Evolutionary conservation across 1,140 invertebrate species (phyloP).

Genomic region (Belonocnema kinseyi): DNA sequence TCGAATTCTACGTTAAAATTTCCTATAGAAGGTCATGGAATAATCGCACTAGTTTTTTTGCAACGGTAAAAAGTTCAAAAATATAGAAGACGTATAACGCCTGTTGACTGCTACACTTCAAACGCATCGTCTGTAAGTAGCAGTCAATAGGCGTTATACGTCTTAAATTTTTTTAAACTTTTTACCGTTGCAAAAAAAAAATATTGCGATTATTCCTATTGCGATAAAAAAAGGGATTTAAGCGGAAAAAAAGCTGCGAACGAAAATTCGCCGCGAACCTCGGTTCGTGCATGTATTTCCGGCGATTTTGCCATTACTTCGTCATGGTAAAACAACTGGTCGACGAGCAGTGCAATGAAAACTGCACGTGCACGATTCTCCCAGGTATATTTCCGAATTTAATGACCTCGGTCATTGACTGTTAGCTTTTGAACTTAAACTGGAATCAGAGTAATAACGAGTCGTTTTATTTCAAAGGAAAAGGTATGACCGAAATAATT

Average conservation of each 20-base stretch:
- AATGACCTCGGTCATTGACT: constrained; percentile 5
- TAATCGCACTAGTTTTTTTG: too few relatives aligned
- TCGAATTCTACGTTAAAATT: too few relatives aligned
- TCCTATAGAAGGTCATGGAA: too few relatives aligned
- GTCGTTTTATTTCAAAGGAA: constrained; percentile 22
- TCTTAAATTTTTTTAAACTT: too few relatives aligned
- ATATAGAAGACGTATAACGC: too few relatives aligned
- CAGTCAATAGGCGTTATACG: too few relatives aligned
- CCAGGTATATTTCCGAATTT: constrained; percentile 23
- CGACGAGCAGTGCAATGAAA: background rate
- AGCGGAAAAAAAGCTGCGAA: background rate
- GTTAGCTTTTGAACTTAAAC: constrained; percentile 28
- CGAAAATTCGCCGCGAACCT: constrained; percentile 11
- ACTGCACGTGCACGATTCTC: constrained; percentile 1
- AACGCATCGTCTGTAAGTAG: too few relatives aligned
- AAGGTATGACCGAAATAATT: constrained; percentile 9
- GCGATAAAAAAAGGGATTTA: background rate
- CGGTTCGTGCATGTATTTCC: constrained; percentile 11
- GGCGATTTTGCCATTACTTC: constrained; percentile 1
- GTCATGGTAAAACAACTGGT: constrained; percentile 14
- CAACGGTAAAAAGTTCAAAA: too few relatives aligned
- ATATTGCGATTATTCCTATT: too few relatives aligned
- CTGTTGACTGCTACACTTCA: too few relatives aligned
- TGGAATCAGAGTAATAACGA: constrained; percentile 6
- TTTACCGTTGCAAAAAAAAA: too few relatives aligned